A percentile compares a stretch with the other conserved stretches of the same genome.
Conservation (phyloP, 1,140 invertebrate genomes). For the Hypothenemus hampei region DNA sequence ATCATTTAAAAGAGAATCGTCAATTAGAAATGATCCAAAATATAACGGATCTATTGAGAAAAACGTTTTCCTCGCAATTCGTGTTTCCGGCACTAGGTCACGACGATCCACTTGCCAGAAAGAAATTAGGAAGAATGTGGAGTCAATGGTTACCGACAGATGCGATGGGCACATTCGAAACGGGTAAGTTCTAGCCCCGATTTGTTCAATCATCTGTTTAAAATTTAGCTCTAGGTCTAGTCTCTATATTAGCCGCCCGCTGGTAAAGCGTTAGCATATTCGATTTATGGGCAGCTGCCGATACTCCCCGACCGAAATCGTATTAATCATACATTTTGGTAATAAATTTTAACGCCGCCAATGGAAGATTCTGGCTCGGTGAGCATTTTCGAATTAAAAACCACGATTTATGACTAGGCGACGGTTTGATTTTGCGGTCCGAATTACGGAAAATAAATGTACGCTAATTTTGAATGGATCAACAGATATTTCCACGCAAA, state of each 20-base stretch:
- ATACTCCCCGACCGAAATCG: conserved; percentile 17
- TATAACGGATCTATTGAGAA: conserved; percentile 67
- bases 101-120: conserved; percentile 64
- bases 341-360: conserved; percentile 19
- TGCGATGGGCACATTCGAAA: conserved; percentile 68
- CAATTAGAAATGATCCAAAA: conserved; percentile 68
- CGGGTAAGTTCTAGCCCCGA: conserved; percentile 51
- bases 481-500: no score
- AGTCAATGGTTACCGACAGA: conserved; percentile 75
- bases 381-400: conserved; percentile 28
- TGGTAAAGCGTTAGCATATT: conserved; percentile 5
- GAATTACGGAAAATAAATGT: conserved; percentile 16
- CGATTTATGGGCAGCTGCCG: conserved; percentile 22
- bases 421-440: conserved; percentile 13
- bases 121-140: conserved; percentile 67
- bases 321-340: conserved; percentile 26
- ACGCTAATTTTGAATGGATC: no score
- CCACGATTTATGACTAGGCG: conserved; percentile 16
- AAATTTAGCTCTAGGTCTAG: not conserved
- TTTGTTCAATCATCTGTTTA: conserved; percentile 13
- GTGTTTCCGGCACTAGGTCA: conserved; percentile 78
- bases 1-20: conserved; percentile 52
- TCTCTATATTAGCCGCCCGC: conserved; percentile 2
- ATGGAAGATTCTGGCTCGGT: conserved; percentile 22
- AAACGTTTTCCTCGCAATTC: conserved; percentile 74